Evolutionary conservation across 1,140 invertebrate species (phyloP).

Genomic region (Nebria ingens): DNA sequence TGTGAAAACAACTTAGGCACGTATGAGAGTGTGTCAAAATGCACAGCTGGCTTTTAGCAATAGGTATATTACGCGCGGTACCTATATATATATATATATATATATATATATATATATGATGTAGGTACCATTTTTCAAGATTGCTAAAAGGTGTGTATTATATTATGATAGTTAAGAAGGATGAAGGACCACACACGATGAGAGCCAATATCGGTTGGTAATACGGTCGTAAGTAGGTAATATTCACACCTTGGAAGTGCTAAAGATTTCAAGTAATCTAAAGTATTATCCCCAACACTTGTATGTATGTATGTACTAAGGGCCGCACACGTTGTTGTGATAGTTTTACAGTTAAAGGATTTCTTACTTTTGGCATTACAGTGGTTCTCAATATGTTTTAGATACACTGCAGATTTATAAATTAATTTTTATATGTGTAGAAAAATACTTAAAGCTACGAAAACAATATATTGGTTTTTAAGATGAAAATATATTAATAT

Average conservation of each 20-base stretch:
- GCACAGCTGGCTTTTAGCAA: background rate
- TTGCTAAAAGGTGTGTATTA: background rate
- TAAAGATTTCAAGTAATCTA: background rate
- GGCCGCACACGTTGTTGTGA: background rate
- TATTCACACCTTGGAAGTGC: background rate
- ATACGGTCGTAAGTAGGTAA: background rate
- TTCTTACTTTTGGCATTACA: background rate
- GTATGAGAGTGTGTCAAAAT: background rate
- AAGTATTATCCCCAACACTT: background rate
- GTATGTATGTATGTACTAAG: background rate
- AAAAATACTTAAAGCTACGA: no score
- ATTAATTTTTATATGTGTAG: no score
- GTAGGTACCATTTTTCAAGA: background rate
- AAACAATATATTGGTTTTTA: no score
- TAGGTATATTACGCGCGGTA: no score
- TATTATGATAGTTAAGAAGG: no score
- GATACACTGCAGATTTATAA: no score
- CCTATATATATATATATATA: no score
- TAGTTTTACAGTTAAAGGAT: background rate
- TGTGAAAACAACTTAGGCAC: background rate
- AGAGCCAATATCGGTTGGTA: no score
- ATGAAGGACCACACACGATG: background rate
- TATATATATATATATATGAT: no score
- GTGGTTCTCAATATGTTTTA: background rate
- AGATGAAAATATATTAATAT: no score